Evolutionary conservation across 2,888 invertebrate genomes (phyloP).

Genomic region (Chaitophorus viminalis): DNA sequence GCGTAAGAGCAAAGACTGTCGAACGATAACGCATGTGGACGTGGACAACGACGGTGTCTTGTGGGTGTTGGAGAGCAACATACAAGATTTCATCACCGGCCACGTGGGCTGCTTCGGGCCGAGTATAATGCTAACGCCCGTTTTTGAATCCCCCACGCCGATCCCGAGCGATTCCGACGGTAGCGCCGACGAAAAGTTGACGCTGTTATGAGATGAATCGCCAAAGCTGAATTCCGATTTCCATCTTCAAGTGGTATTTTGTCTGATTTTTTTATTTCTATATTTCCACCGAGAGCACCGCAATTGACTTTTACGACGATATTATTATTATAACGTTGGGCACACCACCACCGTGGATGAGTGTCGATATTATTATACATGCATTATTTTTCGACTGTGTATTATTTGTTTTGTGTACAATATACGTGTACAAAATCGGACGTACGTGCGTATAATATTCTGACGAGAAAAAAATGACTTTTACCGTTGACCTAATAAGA

Average conservation of each 20-base stretch:
- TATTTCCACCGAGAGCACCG: not conserved
- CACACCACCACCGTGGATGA: not conserved
- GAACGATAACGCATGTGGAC: constrained; percentile 18
- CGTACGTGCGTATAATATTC: too few relatives aligned
- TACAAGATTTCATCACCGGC: constrained; percentile 5
- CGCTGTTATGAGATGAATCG: not conserved
- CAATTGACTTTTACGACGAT: not conserved
- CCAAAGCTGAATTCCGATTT: not conserved
- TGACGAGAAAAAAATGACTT: too few relatives aligned
- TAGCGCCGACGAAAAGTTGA: not conserved
- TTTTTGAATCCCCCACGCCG: not conserved
- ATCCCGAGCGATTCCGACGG: not conserved
- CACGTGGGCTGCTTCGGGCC: constrained; percentile 11
- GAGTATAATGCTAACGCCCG: not conserved
- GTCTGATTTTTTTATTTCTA: not conserved
- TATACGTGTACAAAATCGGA: too few relatives aligned
- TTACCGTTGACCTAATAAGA: too few relatives aligned
- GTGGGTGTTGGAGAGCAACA: constrained; percentile 29
- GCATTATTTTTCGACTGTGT: too few relatives aligned
- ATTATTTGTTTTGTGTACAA: too few relatives aligned
- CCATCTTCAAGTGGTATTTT: not conserved
- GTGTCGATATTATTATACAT: not conserved
- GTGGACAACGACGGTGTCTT: not conserved
- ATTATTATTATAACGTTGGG: not conserved
- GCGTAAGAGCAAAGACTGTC: constrained; percentile 3